These are phyloP conservation scores for Sinocyclocheilus grahami DNA, from an alignment of 2,113 vertebrate species.

Conservation along the genomic window DNA sequence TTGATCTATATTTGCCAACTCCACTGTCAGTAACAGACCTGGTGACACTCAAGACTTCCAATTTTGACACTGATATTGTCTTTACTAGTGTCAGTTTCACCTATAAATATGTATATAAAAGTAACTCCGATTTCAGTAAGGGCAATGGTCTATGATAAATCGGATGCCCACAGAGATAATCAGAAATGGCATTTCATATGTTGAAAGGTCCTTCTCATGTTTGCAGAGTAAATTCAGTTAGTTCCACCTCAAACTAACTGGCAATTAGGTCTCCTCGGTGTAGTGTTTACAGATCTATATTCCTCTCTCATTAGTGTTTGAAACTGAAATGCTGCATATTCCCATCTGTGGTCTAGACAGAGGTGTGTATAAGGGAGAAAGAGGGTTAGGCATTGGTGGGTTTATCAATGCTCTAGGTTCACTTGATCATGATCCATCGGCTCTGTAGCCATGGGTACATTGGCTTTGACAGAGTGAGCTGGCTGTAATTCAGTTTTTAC, in stretches of 20 bases:
- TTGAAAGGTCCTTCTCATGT: slow-evolving; percentile 25
- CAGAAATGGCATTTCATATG: slow-evolving; percentile 6
- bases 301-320: slow-evolving; percentile 29
- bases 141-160: not conserved
- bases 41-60: not conserved
- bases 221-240: slow-evolving; percentile 12
- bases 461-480: not conserved
- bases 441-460: not conserved
- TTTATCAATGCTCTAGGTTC: not conserved
- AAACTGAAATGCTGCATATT: not conserved
- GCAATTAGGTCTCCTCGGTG: slow-evolving; percentile 50
- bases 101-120: not conserved
- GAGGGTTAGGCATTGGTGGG: not conserved
- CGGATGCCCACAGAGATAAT: not conserved
- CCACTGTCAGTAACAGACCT: not conserved
- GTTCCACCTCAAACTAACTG: slow-evolving; percentile 48
- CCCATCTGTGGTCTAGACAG: slow-evolving; percentile 17
- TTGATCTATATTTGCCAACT: slow-evolving; percentile 31
- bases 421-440: slow-evolving; percentile 35
- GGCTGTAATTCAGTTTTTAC: slow-evolving; percentile 40
- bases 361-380: not conserved
- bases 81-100: not conserved
- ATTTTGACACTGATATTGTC: not conserved
- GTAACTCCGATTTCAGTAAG: not conserved
- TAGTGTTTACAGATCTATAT: slow-evolving; percentile 30